These are phyloP conservation scores for Machimus rusticus DNA, from an alignment of 2,888 invertebrate species.

Conservation along the genomic window DNA sequence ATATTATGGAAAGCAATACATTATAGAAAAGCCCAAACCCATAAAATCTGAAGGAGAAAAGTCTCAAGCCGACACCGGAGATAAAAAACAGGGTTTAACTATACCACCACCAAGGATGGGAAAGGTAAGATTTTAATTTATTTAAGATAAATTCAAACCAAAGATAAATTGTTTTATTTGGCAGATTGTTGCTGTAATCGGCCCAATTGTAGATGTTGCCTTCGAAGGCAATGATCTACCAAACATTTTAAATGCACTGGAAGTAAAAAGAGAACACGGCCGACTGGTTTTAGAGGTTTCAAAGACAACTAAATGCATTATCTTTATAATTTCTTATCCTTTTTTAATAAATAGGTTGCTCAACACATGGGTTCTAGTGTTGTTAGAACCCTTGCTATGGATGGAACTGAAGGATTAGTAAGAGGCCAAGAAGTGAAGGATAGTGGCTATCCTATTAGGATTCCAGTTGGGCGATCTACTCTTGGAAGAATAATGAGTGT, in stretches of 20 bases:
- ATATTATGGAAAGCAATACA: background rate
- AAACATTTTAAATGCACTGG: constrained; percentile 92
- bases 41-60: background rate
- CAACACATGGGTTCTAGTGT: constrained; percentile 92
- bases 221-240: constrained; percentile 85
- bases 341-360: constrained; percentile 63
- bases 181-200: constrained; percentile 87
- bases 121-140: background rate
- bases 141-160: background rate
- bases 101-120: background rate
- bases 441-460: constrained; percentile 85
- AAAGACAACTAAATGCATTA: background rate
- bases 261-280: constrained; percentile 84
- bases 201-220: constrained; percentile 96
- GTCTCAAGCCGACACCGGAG: background rate
- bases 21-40: background rate
- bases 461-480: constrained; percentile 90
- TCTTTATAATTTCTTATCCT: background rate
- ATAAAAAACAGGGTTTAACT: background rate
- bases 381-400: constrained; percentile 93
- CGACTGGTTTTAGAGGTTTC: constrained; percentile 80
- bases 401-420: constrained; percentile 89
- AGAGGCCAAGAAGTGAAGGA: constrained; percentile 84
- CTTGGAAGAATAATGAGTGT: constrained; percentile 94
- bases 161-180: background rate